phyloP scores from a whole-genome alignment of 2,113 vertebrate genomes.

The Ictalurus punctatus region DNA sequence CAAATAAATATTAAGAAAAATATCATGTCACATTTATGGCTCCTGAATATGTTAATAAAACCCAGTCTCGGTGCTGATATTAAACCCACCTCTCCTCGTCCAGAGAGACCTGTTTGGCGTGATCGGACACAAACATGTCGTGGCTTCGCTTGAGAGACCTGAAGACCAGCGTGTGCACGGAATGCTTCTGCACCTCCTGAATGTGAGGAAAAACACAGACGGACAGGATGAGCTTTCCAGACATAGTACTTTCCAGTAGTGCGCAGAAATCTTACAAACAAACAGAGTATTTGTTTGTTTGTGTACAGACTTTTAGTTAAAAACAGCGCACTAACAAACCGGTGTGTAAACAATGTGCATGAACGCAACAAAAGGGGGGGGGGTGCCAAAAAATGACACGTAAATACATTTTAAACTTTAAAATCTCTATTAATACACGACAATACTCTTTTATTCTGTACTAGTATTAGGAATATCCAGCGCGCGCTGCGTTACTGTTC shows the following conservation, averaged over 20 bases:
- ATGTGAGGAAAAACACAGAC: background rate
- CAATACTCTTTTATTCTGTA: no score
- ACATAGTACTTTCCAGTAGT: background rate
- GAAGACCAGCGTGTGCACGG: constrained; percentile 96
- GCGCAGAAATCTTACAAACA: background rate
- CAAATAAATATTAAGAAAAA: background rate
- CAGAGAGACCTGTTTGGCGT: constrained; percentile 83
- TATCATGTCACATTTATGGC: no score
- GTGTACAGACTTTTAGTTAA: background rate
- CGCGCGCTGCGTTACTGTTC: background rate
- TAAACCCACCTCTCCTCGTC: constrained; percentile 86
- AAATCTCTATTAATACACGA: background rate
- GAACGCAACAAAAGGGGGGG: background rate
- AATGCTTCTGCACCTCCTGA: constrained; percentile 97
- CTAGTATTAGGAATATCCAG: background rate
- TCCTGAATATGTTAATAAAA: background rate
- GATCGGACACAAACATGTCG: constrained; percentile 98
- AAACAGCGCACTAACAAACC: background rate
- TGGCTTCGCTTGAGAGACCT: constrained; percentile 96
- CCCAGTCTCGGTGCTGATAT: background rate
- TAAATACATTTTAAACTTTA: background rate
- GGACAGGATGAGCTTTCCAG: no score
- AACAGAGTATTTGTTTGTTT: background rate
- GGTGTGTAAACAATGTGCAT: background rate
- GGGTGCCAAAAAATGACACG: background rate